phyloP scores from a whole-genome alignment of 2,797 vertebrate genomes.

The Hypotaenidia okinawae region DNA sequence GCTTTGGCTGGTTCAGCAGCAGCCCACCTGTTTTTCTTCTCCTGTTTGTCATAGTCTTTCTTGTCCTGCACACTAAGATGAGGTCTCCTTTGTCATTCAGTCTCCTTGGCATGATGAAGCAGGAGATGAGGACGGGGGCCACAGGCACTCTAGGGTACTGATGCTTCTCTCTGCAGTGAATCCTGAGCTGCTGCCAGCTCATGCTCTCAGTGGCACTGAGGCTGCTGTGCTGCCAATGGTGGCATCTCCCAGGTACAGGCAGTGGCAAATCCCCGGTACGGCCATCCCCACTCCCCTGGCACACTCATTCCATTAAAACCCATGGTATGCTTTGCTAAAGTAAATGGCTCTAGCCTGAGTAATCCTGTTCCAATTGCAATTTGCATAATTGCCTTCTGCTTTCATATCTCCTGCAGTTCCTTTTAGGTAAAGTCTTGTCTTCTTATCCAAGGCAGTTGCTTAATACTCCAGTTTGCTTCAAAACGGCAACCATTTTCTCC shows the following conservation, averaged over 20 bases:
- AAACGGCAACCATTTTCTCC: neutral
- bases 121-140: neutral
- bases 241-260: conserved; percentile 12
- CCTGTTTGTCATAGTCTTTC: neutral
- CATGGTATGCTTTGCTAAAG: conserved; percentile 8
- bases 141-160: neutral
- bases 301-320: conserved; percentile 28
- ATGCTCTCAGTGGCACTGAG: neutral
- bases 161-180: neutral
- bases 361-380: conserved; percentile 58
- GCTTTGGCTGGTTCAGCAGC: neutral
- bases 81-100: neutral
- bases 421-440: conserved; percentile 54
- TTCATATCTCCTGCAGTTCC: conserved; percentile 61
- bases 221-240: neutral
- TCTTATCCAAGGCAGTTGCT: conserved; percentile 22
- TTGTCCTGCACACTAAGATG: neutral
- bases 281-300: conserved; percentile 20
- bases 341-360: conserved; percentile 45
- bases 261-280: conserved; percentile 12
- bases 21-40: neutral
- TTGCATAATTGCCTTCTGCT: conserved; percentile 66
- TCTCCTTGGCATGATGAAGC: neutral
- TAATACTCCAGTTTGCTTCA: conserved; percentile 22
- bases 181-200: neutral